phyloP scores from a whole-genome alignment of 2,888 invertebrate genomes.

The Acanthosepion esculentum region DNA sequence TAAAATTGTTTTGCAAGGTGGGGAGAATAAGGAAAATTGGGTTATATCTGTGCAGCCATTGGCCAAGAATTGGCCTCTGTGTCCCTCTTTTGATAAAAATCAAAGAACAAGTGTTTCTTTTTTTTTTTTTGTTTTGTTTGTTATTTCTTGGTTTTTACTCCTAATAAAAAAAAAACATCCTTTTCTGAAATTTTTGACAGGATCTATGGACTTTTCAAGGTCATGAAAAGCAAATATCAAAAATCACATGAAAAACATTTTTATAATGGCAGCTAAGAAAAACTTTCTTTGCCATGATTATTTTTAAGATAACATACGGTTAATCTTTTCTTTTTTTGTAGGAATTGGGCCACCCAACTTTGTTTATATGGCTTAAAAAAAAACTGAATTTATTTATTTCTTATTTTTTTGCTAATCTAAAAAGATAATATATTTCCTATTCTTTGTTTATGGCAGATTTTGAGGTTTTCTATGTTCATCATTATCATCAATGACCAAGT shows the following conservation, averaged over 20 bases:
- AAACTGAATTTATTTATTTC: not conserved
- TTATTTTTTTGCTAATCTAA: not conserved
- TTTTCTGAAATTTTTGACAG: not conserved
- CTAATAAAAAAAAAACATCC: not conserved
- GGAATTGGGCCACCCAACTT: not conserved
- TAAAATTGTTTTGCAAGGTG: not conserved
- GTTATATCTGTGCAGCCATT: not conserved
- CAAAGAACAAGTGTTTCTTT: not conserved
- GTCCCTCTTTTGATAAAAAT: slow-evolving; percentile 13
- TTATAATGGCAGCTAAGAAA: not conserved
- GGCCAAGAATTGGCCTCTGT: not conserved
- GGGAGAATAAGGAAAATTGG: not conserved
- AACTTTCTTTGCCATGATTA: not conserved
- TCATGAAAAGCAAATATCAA: not conserved
- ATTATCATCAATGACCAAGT: no score
- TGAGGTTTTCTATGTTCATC: not conserved
- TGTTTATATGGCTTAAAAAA: not conserved
- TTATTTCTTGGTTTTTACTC: not conserved
- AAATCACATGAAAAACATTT: not conserved
- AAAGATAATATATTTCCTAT: not conserved
- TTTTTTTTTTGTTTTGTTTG: not conserved
- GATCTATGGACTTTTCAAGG: not conserved
- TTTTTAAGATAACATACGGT: not conserved
- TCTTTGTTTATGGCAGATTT: not conserved
- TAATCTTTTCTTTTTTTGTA: not conserved